Percentiles rank a stretch among this genome's conserved stretches.
These are phyloP conservation scores for Myxocyprinus asiaticus DNA, from an alignment of 2,113 vertebrate species.

Conservation along the genomic window DNA sequence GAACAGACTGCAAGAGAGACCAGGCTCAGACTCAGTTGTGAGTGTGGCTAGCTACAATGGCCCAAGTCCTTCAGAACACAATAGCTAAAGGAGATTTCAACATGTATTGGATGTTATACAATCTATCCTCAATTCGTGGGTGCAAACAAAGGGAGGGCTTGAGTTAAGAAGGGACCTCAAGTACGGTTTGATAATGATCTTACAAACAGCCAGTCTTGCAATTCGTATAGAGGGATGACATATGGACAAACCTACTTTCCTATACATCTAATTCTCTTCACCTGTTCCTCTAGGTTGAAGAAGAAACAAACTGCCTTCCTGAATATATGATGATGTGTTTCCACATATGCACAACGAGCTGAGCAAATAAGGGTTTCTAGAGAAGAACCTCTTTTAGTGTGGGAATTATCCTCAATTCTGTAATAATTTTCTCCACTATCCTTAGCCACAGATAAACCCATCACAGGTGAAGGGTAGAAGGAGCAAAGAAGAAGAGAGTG, in stretches of 20 bases:
- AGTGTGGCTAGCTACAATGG: slow-evolving; percentile 29
- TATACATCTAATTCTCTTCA: too few relatives aligned
- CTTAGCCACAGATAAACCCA: slow-evolving; percentile 61
- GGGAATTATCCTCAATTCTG: slow-evolving; percentile 60
- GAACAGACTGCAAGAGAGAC: slow-evolving; percentile 50
- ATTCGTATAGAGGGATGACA: neutral
- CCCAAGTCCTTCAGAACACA: neutral
- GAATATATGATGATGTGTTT: neutral
- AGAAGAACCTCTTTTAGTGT: too few relatives aligned
- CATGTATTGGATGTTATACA: slow-evolving; percentile 10
- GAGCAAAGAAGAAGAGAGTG: slow-evolving; percentile 28
- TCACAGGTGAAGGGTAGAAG: slow-evolving; percentile 59
- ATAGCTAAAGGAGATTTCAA: slow-evolving; percentile 1
- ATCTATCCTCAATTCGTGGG: slow-evolving; percentile 2
- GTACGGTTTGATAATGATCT: too few relatives aligned
- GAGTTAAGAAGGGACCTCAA: neutral
- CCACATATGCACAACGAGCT: neutral
- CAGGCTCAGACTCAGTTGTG: slow-evolving; percentile 46
- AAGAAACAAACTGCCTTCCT: too few relatives aligned
- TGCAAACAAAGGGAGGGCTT: neutral
- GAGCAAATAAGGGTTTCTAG: slow-evolving; percentile 30
- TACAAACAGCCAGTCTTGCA: neutral
- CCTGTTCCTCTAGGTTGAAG: too few relatives aligned
- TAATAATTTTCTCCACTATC: slow-evolving; percentile 62
- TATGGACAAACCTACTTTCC: neutral